Percentiles rank a stretch among this genome's conserved stretches.
phyloP scores from a whole-genome alignment of 1,140 invertebrate species.

The Diplogasteroides magnus region DNA sequence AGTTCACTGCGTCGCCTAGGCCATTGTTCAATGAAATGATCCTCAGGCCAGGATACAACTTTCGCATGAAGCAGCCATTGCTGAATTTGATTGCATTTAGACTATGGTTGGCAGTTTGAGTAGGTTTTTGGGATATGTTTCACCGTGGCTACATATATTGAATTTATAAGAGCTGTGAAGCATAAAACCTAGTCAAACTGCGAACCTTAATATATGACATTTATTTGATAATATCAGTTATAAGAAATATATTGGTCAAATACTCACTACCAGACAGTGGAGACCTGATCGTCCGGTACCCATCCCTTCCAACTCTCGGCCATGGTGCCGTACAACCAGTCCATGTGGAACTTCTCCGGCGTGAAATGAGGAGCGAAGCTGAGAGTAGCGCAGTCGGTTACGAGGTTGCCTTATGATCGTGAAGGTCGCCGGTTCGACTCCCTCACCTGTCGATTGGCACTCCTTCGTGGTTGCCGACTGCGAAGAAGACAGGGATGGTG shows the following conservation, averaged over 20 bases:
- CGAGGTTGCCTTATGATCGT: too few species aligned
- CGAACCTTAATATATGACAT: conserved; percentile 29
- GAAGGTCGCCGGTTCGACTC: too few species aligned
- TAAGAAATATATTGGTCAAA: neutral
- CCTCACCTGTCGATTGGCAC: conserved; percentile 37
- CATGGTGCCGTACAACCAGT: conserved; percentile 42
- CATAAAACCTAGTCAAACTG: too few species aligned
- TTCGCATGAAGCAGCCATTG: conserved; percentile 57
- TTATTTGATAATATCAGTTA: neutral
- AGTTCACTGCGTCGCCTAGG: conserved; percentile 57
- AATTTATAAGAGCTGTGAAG: too few species aligned
- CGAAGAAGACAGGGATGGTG: conserved; percentile 34
- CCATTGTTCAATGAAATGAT: conserved; percentile 60
- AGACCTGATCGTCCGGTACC: conserved; percentile 35
- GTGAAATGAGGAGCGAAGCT: conserved; percentile 38
- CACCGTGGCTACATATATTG: too few species aligned
- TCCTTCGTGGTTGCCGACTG: conserved; percentile 44
- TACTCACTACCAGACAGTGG: conserved; percentile 22
- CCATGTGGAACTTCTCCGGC: conserved; percentile 39
- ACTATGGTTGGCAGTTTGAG: too few species aligned
- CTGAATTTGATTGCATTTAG: conserved; percentile 47
- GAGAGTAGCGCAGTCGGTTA: too few species aligned
- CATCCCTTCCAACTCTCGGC: conserved; percentile 34
- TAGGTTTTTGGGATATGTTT: too few species aligned
- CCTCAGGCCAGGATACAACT: conserved; percentile 55